Evolutionary conservation across 2,888 invertebrate species (phyloP).

Genomic region (Pristionchus entomophagus): DNA sequence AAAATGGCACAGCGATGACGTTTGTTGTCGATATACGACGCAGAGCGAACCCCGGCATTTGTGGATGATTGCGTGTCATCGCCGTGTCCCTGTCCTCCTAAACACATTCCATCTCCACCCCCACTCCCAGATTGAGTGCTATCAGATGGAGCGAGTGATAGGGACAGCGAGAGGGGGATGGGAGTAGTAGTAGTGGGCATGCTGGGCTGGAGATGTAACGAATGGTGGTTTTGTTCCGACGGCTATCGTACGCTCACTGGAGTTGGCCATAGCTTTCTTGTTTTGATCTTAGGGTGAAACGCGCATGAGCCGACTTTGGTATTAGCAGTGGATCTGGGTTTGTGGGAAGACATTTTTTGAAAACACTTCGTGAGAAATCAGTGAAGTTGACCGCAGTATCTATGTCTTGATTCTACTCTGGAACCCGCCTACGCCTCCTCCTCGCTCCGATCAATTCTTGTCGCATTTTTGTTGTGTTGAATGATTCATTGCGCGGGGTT

Average conservation of each 20-base stretch:
- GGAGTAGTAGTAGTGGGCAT: neutral
- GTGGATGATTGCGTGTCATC: neutral
- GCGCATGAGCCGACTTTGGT: neutral
- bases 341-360: no score
- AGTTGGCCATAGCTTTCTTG: neutral
- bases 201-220: neutral
- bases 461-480: conserved; percentile 7
- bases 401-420: neutral
- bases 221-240: neutral
- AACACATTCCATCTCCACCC: neutral
- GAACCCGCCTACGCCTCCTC: neutral
- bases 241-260: neutral
- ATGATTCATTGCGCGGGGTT: conserved; percentile 26
- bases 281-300: neutral
- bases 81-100: neutral
- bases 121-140: neutral
- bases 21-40: neutral
- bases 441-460: conserved; percentile 4
- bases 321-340: no score
- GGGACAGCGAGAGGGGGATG: neutral
- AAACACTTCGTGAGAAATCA: neutral
- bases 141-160: neutral
- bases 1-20: neutral
- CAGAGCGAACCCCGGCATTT: neutral
- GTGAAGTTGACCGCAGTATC: neutral